Evolutionary conservation across 2,113 vertebrate species (phyloP).

Genomic region (Suricata suricatta): DNA sequence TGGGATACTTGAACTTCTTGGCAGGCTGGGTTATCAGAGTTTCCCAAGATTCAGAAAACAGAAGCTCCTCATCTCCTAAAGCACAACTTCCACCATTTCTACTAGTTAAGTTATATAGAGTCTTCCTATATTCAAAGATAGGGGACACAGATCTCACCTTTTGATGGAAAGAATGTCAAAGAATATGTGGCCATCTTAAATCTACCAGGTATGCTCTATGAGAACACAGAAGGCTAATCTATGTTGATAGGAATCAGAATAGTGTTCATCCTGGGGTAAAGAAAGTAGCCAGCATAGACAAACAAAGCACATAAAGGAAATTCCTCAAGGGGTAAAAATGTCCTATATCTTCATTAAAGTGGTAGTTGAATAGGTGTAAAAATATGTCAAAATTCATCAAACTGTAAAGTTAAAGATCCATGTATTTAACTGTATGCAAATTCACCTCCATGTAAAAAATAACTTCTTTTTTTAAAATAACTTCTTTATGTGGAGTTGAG

Average conservation of each 20-base stretch:
- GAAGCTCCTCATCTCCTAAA: not conserved
- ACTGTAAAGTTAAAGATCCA: not conserved
- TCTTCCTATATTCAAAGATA: not conserved
- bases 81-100: not conserved
- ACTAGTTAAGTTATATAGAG: not conserved
- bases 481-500: not conserved
- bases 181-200: not conserved
- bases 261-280: not conserved
- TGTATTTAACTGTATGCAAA: not conserved
- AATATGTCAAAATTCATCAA: not conserved
- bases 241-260: not conserved
- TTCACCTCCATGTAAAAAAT: not conserved
- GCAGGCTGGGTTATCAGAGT: not conserved
- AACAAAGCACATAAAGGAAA: not conserved
- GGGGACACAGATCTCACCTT: not conserved
- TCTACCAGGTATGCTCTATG: not conserved
- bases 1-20: not conserved
- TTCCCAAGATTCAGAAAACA: not conserved
- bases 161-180: not conserved
- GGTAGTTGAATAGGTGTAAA: not conserved
- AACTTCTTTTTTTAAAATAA: not conserved
- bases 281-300: not conserved
- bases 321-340: not conserved
- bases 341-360: not conserved
- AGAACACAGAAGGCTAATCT: not conserved